Base-by-base conservation (phyloP, 1,140 invertebrate genomes). In the Drosophila equinoxialis region DNA sequence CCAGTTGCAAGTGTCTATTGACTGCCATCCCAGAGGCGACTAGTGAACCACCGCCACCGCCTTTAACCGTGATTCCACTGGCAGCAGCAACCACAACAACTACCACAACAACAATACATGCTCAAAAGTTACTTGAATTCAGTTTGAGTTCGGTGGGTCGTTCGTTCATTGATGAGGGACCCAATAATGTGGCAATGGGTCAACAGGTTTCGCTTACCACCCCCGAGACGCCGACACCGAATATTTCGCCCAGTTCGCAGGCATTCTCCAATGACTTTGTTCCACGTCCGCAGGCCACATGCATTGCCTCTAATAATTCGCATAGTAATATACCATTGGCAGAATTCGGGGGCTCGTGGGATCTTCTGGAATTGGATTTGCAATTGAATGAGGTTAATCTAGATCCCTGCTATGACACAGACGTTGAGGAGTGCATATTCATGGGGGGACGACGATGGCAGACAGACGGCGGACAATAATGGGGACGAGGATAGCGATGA, bases 341-440 rank as follows among this genome's bases (percentile, higher is more conserved):
- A 3, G 82, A 91, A 58, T 92, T 91, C 42, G 90, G 91, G 30
- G 91, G 91, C 14, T 92, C 91, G 10, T 92, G 91, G 91, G 91
- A 92, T 82, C 59, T 92, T 13, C 57, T 92, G 0, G 91, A 92
- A 65, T 64, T 92, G 20, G 91, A 92, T 78, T 70, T 92, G n/a
- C 87, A 92, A 73, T 60, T 92, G 51, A 90, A 92, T 57, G 89
- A 92, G 68, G 91, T 92, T 13, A 92, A 92, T 71, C 67, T 91
- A 10, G 91, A 92, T 86, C 83, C 91, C 17, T 91, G 89, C 73
- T 92, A 90, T 60, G 90, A 92, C 37, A 91, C 94, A n/a, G 94
- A 93, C 54, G 94, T 94, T 0, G 94, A 94, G 77, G 94, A 94
- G 77, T 93, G 93, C 63, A 94, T 94, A 61, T 94, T 94, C 68